Evolutionary conservation across 1,140 invertebrate species (phyloP).

Genomic region (Drosophila malerkotliana): DNA sequence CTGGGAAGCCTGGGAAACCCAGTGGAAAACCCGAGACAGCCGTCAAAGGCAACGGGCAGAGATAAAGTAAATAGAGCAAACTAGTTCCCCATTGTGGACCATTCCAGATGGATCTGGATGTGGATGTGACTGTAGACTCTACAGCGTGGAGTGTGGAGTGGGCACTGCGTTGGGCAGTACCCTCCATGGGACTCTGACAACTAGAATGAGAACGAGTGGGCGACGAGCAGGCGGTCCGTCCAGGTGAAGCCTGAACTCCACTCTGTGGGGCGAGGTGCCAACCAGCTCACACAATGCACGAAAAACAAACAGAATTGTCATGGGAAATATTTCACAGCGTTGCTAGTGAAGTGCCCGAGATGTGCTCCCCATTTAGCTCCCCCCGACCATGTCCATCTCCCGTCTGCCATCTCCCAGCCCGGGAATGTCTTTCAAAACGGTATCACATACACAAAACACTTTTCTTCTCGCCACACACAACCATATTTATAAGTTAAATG

Average conservation of each 20-base stretch:
- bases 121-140: background rate
- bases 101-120: constrained; percentile 30
- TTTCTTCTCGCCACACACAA: constrained; percentile 68
- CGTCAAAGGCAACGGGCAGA: constrained; percentile 50
- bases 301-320: constrained; percentile 82
- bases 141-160: background rate
- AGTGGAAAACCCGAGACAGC: constrained; percentile 50
- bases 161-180: constrained; percentile 19
- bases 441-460: constrained; percentile 79
- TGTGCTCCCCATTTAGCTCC: constrained; percentile 12
- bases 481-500: constrained; percentile 82
- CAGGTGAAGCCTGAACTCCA: constrained; percentile 31
- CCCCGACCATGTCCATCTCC: background rate
- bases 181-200: constrained; percentile 18
- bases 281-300: constrained; percentile 70
- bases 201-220: constrained; percentile 64
- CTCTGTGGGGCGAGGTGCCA: constrained; percentile 9
- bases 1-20: constrained; percentile 40
- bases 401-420: constrained; percentile 2
- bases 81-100: constrained; percentile 52
- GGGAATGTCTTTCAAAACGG: constrained; percentile 72
- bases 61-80: constrained; percentile 76
- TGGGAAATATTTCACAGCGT: constrained; percentile 75
- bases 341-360: constrained; percentile 44
- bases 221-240: constrained; percentile 58